A percentile compares a stretch with the other conserved stretches of the same genome.
phyloP scores from a whole-genome alignment of 2,113 vertebrate genomes.

The Antidorcas marsupialis region DNA sequence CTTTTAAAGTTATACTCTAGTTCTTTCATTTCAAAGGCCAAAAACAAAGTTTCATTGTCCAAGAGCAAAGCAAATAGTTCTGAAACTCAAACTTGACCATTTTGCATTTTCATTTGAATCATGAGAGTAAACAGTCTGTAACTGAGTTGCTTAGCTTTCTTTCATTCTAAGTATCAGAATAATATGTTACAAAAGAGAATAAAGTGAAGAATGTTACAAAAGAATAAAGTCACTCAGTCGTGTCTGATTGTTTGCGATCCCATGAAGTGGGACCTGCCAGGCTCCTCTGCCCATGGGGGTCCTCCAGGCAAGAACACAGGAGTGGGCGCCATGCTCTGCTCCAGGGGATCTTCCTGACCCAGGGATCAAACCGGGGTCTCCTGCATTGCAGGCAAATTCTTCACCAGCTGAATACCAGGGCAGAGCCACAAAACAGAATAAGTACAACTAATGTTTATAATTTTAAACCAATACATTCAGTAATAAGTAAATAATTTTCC shows the following conservation, averaged over 20 bases:
- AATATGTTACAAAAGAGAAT: not conserved
- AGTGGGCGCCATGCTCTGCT: not conserved
- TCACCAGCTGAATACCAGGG: not conserved
- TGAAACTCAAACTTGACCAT: not conserved
- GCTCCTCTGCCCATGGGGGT: not conserved
- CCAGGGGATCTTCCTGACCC: not conserved
- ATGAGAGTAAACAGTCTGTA: not conserved
- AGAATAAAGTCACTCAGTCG: not conserved
- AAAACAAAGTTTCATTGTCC: not conserved
- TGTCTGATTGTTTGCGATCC: not conserved
- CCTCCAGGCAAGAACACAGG: not conserved
- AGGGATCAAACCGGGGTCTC: not conserved
- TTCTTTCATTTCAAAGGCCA: constrained; percentile 21
- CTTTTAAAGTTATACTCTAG: constrained; percentile 8
- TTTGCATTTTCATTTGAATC: not conserved
- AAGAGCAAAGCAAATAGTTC: not conserved
- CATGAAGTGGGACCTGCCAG: not conserved
- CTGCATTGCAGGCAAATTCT: not conserved
- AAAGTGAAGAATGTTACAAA: not conserved
- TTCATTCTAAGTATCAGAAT: not conserved
- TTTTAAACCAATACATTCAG: not conserved
- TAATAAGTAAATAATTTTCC: not conserved
- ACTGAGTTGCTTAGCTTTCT: not conserved
- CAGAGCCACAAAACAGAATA: not conserved
- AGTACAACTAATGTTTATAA: not conserved